phyloP scores from a whole-genome alignment of 2,888 invertebrate species.

The Dasypolia templi region DNA sequence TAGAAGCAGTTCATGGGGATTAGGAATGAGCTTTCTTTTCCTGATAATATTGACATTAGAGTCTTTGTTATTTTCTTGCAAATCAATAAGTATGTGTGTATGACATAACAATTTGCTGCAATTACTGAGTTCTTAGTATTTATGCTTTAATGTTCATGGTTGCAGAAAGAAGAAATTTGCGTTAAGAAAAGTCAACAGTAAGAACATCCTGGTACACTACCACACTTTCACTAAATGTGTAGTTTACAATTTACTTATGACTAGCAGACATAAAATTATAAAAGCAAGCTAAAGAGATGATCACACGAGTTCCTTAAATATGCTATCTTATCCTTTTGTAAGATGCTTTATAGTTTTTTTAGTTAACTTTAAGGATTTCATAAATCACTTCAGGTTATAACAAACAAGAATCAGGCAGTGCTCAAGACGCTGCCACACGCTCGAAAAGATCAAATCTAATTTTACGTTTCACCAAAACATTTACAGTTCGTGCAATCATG shows the following conservation, averaged over 20 bases:
- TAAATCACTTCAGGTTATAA: constrained; percentile 70
- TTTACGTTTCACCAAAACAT: constrained; percentile 76
- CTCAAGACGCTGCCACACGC: constrained; percentile 67
- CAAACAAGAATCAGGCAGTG: constrained; percentile 63
- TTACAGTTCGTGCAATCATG: constrained; percentile 74
- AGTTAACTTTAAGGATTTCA: constrained; percentile 43
- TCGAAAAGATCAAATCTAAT: constrained; percentile 83
- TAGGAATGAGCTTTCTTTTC: background rate
- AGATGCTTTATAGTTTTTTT: constrained; percentile 20
- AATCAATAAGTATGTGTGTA: background rate
- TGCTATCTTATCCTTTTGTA: constrained; percentile 7
- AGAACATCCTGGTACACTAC: constrained; percentile 11
- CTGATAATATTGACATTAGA: background rate
- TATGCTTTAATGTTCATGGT: constrained; percentile 30
- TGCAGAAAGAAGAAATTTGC: constrained; percentile 28
- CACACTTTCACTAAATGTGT: constrained; percentile 1
- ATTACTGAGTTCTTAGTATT: constrained; percentile 1
- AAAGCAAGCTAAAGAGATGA: constrained; percentile 5
- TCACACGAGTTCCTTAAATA: constrained; percentile 24
- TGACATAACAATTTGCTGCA: constrained; percentile 21
- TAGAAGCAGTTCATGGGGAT: background rate
- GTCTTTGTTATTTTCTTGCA: background rate
- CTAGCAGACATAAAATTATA: constrained; percentile 6
- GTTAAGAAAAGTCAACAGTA: constrained; percentile 29
- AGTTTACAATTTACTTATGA: constrained; percentile 19